Evolutionary conservation across 92 coral and sea anemone genomes (phyloP).

Genomic region (Ricordea florida): DNA sequence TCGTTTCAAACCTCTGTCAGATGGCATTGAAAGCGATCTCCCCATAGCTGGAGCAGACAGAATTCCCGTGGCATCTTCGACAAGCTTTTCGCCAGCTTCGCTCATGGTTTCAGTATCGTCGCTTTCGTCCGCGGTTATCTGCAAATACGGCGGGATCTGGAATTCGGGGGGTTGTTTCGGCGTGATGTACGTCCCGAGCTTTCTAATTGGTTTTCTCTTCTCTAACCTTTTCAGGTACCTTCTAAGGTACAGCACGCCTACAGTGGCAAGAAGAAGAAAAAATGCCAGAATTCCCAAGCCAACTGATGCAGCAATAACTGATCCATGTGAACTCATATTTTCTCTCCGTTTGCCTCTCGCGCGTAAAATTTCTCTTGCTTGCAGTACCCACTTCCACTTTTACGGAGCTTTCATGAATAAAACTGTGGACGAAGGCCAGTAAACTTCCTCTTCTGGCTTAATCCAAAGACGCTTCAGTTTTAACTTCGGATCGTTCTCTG

Average conservation of each 20-base stretch:
- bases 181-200: conserved; percentile 59
- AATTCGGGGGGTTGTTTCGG: conserved; percentile 74
- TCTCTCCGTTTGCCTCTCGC: too few relatives aligned
- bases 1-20: background rate
- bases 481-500: too few relatives aligned
- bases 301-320: background rate
- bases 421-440: too few relatives aligned
- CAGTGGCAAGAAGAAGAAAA: conserved; percentile 43
- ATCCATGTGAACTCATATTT: conserved; percentile 25
- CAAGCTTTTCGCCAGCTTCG: conserved; percentile 11
- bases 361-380: too few relatives aligned
- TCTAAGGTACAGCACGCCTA: conserved; percentile 31
- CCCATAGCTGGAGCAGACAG: conserved; percentile 6
- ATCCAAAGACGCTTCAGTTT: too few relatives aligned
- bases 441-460: too few relatives aligned
- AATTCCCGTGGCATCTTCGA: background rate
- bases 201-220: conserved; percentile 1
- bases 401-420: too few relatives aligned
- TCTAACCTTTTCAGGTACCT: conserved; percentile 23
- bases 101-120: conserved; percentile 51
- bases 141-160: conserved; percentile 75
- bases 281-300: conserved; percentile 35
- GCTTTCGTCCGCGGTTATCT: conserved; percentile 42
- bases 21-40: conserved; percentile 33
- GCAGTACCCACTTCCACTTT: too few relatives aligned